Base-by-base conservation (phyloP, 2,113 vertebrate genomes). In the Paralichthys olivaceus region DNA sequence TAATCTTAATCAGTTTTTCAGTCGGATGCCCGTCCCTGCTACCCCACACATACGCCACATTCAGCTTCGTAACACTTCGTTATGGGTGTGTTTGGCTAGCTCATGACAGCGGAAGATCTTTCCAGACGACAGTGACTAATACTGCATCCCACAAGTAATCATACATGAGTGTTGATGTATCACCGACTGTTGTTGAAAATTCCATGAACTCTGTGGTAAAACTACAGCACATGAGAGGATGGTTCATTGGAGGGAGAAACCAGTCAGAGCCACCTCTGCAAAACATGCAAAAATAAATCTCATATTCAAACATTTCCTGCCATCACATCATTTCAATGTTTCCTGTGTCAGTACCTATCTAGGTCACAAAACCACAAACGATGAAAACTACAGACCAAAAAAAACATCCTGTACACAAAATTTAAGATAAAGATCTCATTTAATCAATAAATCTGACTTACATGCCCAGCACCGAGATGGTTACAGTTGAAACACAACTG, bases 401-500 rank as follows among this genome's bases (percentile, higher is more conserved):
- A 11, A 9, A 59, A 47, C 40, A 15, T 43, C 40, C 40, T 43
- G 40, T 43, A 14, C 14, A 19, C 43, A 19, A 5, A 47, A 47
- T 17, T 47, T 47, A 47, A 34, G 43, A 15, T 19, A 15, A 1
- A 9, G 12, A 19, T 47, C 43, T 47, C 43, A 40, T 47, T 47
- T 47, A 47, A 5, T 47, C 17, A 47, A 47, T 5, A 34, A 26
- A 29, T 4, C 53, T 45, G 5, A 17, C 19, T 11, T 14, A 13
- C 28, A 28, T 17, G 0, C 47, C 37, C 20, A 43, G 32, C 59
- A 32, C 51, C 17, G 3, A 40, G 2, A 32, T 68, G 55, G 78
- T 76, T 55, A 68, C 15, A 79, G 28, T 6, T 43, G 0, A 79
- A 59, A 69, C n/a, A 81, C 60, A 64, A 63, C 49, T 29, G 58